Evolutionary conservation across 2,797 vertebrate species (phyloP), one percentile per base, ranked within the genome.

Genomic region (Natrix natrix): DNA sequence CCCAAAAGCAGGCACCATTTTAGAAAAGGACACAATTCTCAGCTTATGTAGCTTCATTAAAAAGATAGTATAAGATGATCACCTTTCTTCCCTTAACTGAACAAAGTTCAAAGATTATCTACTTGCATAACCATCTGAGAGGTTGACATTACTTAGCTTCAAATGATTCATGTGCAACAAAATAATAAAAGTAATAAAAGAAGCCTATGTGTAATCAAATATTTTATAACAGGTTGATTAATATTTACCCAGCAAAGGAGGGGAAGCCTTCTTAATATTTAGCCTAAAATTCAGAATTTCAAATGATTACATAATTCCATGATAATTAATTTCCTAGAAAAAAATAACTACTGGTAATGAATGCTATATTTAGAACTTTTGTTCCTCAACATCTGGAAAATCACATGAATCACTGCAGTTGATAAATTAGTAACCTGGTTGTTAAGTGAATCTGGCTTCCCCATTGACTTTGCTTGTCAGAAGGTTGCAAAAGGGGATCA

Each of bases 71-170:
- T 83, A 61, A 90, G 87, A 5, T 55, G 54, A 1, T 20, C 93
- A 1, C 55, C 24, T 17, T 60, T 1, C 22, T 48, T 26, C 14
- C 55, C 8, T 48, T 32, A 43, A 6, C 24, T 17, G 13, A 17
- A 63, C 12, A 74, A 92, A 87, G 60, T 86, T 91, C 60, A 69
- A 88, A 61, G 59, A 57, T 87, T 61, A 83, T 57, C 74, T 93
- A 13, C 43, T 22, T 14, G 6, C n/a, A 28, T 43, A 90, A 28
- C 87, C 48, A 63, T 86, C 86, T 32, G 56, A 17, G n/a, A 92
- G 48, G 16, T 13, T 90, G 43, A 60, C 87, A 87, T 16, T 5
- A 60, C 43, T 32, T 52, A 87, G 24, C 8, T 43, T 37, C 52
- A n/a, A 91, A 78, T 74, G n/a, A 54, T 59, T 10, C 26, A 91